Evolutionary conservation across 1,140 invertebrate species (phyloP), one percentile per base, ranked within the genome.

Genomic region (Caenorhabditis tropicalis): DNA sequence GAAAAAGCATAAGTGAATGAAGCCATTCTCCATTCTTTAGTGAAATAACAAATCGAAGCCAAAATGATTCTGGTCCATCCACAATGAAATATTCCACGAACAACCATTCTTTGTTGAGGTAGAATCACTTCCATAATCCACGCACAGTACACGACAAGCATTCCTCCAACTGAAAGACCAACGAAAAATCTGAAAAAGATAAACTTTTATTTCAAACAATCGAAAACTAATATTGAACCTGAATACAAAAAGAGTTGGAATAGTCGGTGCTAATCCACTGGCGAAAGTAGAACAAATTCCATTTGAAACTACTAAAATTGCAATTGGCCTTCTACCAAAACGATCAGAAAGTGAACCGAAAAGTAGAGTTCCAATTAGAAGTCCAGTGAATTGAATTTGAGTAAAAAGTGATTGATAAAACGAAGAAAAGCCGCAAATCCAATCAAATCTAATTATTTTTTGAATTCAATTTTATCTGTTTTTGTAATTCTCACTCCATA

Each of bases 41-140:
- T 21, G 3, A 82, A 49, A 36, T 7, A 90, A 43, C 70, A 82
- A 48, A 87, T 88, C 46, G 89, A 89, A 53, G 91, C 85, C 6
- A 88, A n/a, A 2, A 90, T 91, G 21, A 84, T 21, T 12, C 82
- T 5, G 29, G 39, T 81, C 39, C 74, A 43, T 79, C 90, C 89
- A 90, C 90, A 91, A 83, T 91, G 91, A 82, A 91, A 91, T 85
- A 91, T 90, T 12, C 89, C 90, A 7, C 90, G 33, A 31, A 91
- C 65, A 12, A 88, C 88, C 88, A 90, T 89, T 79, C 89, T 58
- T 70, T 90, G 89, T 39, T 89, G 79, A 6, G 88, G 83, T 4
- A 90, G 49, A 10, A 90, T 79, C 51, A 85, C 43, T 82, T 90
- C 88, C 87, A 89, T 87, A 5, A 89, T 86, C 81, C 87, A 89